These are phyloP conservation scores for Ceraclea dissimilis DNA, from an alignment of 2,888 invertebrate genomes.

Conservation along the genomic window DNA sequence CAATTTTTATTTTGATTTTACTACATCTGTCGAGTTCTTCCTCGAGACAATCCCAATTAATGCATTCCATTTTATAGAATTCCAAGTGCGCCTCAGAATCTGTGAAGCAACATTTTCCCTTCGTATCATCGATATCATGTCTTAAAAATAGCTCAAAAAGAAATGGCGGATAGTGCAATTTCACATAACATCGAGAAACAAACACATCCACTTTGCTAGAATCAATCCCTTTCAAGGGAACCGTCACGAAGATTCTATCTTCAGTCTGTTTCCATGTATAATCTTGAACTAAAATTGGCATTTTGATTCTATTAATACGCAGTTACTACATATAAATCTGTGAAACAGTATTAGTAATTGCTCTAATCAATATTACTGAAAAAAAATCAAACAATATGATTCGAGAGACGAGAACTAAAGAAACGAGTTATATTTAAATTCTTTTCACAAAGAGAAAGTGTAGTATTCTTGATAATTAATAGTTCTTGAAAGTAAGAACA, in stretches of 20 bases:
- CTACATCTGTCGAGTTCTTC: slow-evolving; percentile 49
- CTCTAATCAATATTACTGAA: too few species aligned
- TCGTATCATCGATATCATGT: slow-evolving; percentile 51
- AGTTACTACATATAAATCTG: neutral
- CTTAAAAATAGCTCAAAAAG: slow-evolving; percentile 68
- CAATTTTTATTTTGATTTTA: slow-evolving; percentile 48
- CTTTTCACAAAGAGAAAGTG: too few species aligned
- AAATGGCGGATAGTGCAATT: slow-evolving; percentile 64
- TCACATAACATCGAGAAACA: slow-evolving; percentile 61
- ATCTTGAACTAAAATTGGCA: slow-evolving; percentile 71
- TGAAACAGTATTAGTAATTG: too few species aligned
- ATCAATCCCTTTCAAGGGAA: slow-evolving; percentile 57
- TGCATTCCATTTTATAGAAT: slow-evolving; percentile 52
- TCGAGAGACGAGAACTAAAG: too few species aligned
- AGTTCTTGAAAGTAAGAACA: too few species aligned
- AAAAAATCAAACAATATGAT: too few species aligned
- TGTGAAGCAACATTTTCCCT: slow-evolving; percentile 58
- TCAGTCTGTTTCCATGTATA: slow-evolving; percentile 68
- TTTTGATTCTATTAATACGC: slow-evolving; percentile 30
- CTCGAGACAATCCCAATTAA: slow-evolving; percentile 52
- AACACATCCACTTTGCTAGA: slow-evolving; percentile 62
- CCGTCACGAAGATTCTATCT: slow-evolving; percentile 51
- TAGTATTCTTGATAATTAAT: too few species aligned
- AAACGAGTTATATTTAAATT: too few species aligned
- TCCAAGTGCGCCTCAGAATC: slow-evolving; percentile 57